A percentile compares a stretch with the other conserved stretches of the same genome.
These are phyloP conservation scores for Genyomyrus donnyi DNA, from an alignment of 2,113 vertebrate species.

Conservation along the genomic window DNA sequence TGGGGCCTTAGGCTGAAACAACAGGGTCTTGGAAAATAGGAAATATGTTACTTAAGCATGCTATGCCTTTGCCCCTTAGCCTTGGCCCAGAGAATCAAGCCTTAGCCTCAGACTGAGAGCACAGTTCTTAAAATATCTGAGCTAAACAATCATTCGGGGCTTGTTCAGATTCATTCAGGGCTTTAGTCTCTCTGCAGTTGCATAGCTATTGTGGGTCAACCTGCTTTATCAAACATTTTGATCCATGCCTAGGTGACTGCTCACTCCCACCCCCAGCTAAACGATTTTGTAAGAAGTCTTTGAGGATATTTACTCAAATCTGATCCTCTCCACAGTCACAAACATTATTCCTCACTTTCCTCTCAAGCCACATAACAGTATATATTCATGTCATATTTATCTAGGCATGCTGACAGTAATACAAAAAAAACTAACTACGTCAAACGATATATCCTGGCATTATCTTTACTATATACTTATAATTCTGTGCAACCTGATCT, in stretches of 20 bases:
- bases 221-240: not conserved
- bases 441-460: not conserved
- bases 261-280: not conserved
- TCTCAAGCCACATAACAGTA: not conserved
- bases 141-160: not conserved
- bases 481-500: not conserved
- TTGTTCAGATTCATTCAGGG: not conserved
- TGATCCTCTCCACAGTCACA: not conserved
- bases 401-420: not conserved
- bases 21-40: too few species aligned
- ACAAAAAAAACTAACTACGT: not conserved
- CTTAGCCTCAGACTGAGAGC: not conserved
- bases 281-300: not conserved
- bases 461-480: not conserved
- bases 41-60: too few species aligned
- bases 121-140: not conserved
- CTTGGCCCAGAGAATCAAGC: not conserved
- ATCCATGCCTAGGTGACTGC: not conserved
- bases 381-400: not conserved
- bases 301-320: not conserved
- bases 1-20: too few species aligned
- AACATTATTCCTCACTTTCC: not conserved
- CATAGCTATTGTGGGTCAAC: not conserved
- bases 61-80: not conserved
- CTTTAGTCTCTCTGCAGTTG: not conserved